Conservation (phyloP, 2,888 invertebrate genomes). For the Priocnemis perturbator region DNA sequence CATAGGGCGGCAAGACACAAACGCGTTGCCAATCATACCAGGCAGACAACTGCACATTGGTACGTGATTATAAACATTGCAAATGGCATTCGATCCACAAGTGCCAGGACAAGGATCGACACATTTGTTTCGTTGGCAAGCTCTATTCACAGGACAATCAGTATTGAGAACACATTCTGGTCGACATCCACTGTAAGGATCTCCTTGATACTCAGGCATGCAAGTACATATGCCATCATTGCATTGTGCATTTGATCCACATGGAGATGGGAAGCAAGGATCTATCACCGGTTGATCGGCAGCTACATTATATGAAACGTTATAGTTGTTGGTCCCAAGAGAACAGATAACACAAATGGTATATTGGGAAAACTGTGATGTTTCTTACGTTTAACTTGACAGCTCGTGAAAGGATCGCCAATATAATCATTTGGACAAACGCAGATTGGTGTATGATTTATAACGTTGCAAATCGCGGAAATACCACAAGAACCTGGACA, state of each 20-base stretch:
- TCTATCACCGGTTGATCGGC: conserved; percentile 73
- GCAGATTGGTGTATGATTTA: conserved; percentile 86
- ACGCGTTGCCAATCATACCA: conserved; percentile 86
- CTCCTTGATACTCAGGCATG: conserved; percentile 73
- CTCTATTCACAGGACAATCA: conserved; percentile 73
- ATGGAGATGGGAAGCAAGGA: conserved; percentile 83
- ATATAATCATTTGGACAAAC: conserved; percentile 82
- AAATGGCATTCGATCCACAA: conserved; percentile 76
- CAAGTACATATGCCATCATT: conserved; percentile 74
- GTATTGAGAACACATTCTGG: conserved; percentile 76
- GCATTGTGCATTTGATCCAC: conserved; percentile 77
- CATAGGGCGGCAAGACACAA: conserved; percentile 77
- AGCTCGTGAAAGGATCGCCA: conserved; percentile 84
- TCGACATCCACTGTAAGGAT: conserved; percentile 75
- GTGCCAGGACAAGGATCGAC: conserved; percentile 75
- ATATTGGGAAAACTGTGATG: too few species aligned
- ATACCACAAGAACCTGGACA: conserved; percentile 87
- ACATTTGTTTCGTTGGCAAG: conserved; percentile 76
- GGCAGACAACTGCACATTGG: conserved; percentile 79
- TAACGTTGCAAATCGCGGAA: conserved; percentile 80
- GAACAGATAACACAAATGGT: too few species aligned
- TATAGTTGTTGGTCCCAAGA: conserved; percentile 67
- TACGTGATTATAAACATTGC: conserved; percentile 74
- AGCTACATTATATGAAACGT: conserved; percentile 30
- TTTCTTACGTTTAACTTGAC: conserved; percentile 67